Evolutionary conservation across 2,113 vertebrate species (phyloP).

Genomic region (Vulpes ferrilata): DNA sequence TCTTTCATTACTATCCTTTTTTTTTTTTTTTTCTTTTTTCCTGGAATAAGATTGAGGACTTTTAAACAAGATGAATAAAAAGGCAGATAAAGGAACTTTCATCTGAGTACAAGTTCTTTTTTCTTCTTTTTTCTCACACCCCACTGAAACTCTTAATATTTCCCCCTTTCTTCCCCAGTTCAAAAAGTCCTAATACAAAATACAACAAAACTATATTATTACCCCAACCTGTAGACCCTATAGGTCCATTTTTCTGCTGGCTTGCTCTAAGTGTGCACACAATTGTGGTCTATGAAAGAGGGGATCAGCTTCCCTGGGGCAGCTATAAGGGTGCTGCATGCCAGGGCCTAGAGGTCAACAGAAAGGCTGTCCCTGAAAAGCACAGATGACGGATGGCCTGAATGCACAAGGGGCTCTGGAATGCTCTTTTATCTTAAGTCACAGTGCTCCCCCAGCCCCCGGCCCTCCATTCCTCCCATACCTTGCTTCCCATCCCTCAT

Average conservation of each 20-base stretch:
- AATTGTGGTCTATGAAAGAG: background rate
- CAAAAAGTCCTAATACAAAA: background rate
- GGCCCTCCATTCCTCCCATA: conserved; percentile 62
- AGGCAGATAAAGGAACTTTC: background rate
- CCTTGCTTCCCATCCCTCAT: conserved; percentile 65
- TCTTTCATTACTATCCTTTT: background rate
- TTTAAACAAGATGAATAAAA: conserved; percentile 48
- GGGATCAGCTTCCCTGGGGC: conserved; percentile 11
- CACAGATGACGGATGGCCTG: conserved; percentile 73
- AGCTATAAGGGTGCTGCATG: background rate
- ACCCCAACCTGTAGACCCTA: background rate
- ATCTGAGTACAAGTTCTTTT: background rate
- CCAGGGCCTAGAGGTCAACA: conserved; percentile 61
- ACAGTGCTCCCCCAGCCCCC: conserved; percentile 3
- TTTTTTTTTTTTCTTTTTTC: background rate
- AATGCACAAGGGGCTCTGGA: conserved; percentile 52
- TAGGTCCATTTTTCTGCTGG: background rate
- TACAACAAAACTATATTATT: background rate
- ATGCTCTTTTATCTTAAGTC: conserved; percentile 76
- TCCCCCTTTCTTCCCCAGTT: background rate
- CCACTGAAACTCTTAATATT: conserved; percentile 11
- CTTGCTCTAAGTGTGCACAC: conserved; percentile 19
- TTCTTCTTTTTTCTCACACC: background rate
- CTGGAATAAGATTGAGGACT: background rate
- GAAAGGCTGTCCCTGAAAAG: conserved; percentile 63